These are phyloP conservation scores for Megalops atlanticus DNA, from an alignment of 2,113 vertebrate species.

Conservation along the genomic window DNA sequence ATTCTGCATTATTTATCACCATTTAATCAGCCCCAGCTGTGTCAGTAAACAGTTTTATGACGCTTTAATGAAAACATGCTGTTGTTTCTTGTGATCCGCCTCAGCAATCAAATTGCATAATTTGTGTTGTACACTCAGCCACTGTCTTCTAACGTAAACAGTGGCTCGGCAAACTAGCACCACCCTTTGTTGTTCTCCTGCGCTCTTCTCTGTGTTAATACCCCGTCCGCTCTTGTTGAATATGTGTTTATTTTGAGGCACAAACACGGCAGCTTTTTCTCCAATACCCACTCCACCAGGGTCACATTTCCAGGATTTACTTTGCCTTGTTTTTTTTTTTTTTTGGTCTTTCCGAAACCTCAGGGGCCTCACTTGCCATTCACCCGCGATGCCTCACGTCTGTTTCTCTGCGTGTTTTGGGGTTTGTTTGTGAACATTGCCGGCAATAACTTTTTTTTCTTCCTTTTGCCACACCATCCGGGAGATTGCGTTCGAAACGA, in stretches of 20 bases:
- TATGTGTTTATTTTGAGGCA: slow-evolving; percentile 22
- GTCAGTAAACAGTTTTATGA: slow-evolving; percentile 90
- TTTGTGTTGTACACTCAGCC: slow-evolving; percentile 49
- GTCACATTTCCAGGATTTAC: slow-evolving; percentile 1
- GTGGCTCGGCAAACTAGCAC: slow-evolving; percentile 21
- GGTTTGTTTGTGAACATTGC: slow-evolving; percentile 66
- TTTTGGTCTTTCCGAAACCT: not conserved
- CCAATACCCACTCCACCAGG: not conserved
- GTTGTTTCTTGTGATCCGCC: slow-evolving; percentile 73
- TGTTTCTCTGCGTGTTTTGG: slow-evolving; percentile 45
- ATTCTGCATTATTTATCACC: slow-evolving; percentile 85
- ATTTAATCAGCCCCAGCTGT: slow-evolving; percentile 86
- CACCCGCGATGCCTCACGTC: not conserved
- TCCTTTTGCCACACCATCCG: slow-evolving; percentile 62
- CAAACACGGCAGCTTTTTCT: slow-evolving; percentile 13
- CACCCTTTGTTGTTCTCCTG: slow-evolving; percentile 30
- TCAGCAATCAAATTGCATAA: slow-evolving; percentile 57
- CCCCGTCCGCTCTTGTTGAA: not conserved
- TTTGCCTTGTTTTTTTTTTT: not conserved
- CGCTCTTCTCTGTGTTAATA: slow-evolving; percentile 29
- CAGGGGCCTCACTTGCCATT: slow-evolving; percentile 2
- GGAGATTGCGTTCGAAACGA: slow-evolving; percentile 56
- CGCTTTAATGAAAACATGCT: slow-evolving; percentile 85
- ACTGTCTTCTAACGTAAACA: slow-evolving; percentile 51
- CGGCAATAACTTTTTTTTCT: slow-evolving; percentile 54